phyloP scores from a whole-genome alignment of 2,113 vertebrate species.

The Syngnathus floridae region DNA sequence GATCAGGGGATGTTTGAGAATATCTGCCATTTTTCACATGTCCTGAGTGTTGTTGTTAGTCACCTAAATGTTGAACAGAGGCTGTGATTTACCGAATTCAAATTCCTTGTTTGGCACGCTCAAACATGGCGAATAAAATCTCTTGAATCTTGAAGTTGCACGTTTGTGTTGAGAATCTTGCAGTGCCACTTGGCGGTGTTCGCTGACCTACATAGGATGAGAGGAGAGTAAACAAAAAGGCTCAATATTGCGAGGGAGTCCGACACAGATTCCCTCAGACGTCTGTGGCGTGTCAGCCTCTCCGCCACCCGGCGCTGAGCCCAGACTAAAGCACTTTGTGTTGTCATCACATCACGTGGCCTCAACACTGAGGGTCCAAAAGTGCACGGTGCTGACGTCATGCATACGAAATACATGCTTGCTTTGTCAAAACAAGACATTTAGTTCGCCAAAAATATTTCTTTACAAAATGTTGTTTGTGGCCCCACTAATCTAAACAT shows the following conservation, averaged over 20 bases:
- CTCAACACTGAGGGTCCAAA: neutral
- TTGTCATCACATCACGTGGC: constrained; percentile 10
- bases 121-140: too few relatives aligned
- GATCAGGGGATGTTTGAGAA: too few relatives aligned
- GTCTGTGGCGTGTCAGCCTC: constrained; percentile 52
- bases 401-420: constrained; percentile 8
- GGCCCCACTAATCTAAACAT: too few relatives aligned
- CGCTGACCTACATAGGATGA: constrained; percentile 57
- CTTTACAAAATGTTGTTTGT: too few relatives aligned
- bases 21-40: too few relatives aligned
- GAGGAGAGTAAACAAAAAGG: constrained; percentile 53
- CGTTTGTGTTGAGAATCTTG: constrained; percentile 27
- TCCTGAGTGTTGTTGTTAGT: too few relatives aligned
- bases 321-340: neutral
- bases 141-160: neutral
- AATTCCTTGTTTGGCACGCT: too few relatives aligned
- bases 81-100: too few relatives aligned
- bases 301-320: constrained; percentile 39
- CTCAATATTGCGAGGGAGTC: constrained; percentile 26
- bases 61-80: too few relatives aligned
- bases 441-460: too few relatives aligned
- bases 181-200: constrained; percentile 14
- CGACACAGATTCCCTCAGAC: constrained; percentile 27
- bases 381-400: constrained; percentile 3
- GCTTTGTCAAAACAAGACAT: constrained; percentile 19